These are phyloP conservation scores for Fulica atra DNA, from an alignment of 2,113 vertebrate species.

Conservation along the genomic window DNA sequence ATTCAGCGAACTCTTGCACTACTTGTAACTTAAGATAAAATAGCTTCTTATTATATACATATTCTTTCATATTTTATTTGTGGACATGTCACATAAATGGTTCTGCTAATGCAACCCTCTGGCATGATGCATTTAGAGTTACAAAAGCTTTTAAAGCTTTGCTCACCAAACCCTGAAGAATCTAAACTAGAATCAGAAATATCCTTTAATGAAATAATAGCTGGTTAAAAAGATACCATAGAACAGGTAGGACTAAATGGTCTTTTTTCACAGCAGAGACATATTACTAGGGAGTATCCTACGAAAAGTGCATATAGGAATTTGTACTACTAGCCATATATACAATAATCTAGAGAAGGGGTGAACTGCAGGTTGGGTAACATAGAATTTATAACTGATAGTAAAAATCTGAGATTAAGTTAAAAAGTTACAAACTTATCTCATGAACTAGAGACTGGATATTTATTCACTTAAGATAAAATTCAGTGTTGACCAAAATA, in stretches of 20 bases:
- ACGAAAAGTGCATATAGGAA: not conserved
- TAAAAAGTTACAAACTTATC: not conserved
- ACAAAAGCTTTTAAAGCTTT: not conserved
- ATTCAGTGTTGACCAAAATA: not conserved
- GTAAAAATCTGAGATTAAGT: not conserved
- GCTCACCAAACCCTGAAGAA: not conserved
- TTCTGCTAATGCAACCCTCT: not conserved
- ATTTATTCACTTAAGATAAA: not conserved
- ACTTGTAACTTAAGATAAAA: not conserved
- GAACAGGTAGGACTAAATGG: not conserved
- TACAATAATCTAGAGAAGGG: not conserved
- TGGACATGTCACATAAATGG: not conserved
- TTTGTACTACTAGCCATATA: not conserved
- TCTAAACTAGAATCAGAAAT: not conserved
- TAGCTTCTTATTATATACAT: not conserved
- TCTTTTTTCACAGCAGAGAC: not conserved
- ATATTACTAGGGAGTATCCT: not conserved
- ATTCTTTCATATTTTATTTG: not conserved
- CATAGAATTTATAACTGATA: not conserved
- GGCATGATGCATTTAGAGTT: not conserved
- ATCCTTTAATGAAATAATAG: not conserved
- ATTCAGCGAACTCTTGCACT: not conserved
- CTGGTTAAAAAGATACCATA: not conserved
- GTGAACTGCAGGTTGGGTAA: not conserved
- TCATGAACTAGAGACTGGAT: not conserved